These are phyloP conservation scores for Blastobasis adustella DNA, from an alignment of 2,888 invertebrate genomes.

Conservation along the genomic window DNA sequence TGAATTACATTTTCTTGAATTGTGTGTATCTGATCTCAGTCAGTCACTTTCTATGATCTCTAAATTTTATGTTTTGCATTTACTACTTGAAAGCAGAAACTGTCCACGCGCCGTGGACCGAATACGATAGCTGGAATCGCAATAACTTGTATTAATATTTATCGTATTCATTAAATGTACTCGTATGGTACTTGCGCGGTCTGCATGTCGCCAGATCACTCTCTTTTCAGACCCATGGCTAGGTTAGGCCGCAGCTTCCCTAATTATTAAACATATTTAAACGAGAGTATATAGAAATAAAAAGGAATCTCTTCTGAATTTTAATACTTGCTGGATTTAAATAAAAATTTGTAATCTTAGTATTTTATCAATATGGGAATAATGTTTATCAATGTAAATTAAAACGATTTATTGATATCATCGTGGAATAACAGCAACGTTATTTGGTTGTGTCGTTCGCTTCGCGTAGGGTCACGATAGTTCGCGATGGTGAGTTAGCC, in stretches of 20 bases:
- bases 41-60: conserved; percentile 58
- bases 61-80: conserved; percentile 57
- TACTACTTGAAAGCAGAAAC: conserved; percentile 29
- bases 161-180: too few relatives aligned
- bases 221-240: conserved; percentile 45
- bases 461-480: too few relatives aligned
- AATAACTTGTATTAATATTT: conserved; percentile 45
- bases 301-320: conserved; percentile 37
- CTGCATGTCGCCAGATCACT: too few relatives aligned
- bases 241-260: conserved; percentile 53
- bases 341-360: conserved; percentile 37
- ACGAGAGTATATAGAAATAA: conserved; percentile 36
- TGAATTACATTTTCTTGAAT: conserved; percentile 54
- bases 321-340: conserved; percentile 38
- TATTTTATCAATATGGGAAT: conserved; percentile 40
- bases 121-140: conserved; percentile 32
- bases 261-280: conserved; percentile 31
- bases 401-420: conserved; percentile 7
- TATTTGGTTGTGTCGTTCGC: too few relatives aligned
- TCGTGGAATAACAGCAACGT: too few relatives aligned
- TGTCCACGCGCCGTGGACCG: conserved; percentile 9
- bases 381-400: conserved; percentile 32
- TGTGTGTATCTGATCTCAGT: conserved; percentile 59
- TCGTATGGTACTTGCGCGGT: too few relatives aligned
- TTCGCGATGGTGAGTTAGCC: too few relatives aligned